Percentiles rank a stretch among this genome's conserved stretches.
These are phyloP conservation scores for Caerostris darwini DNA, from an alignment of 1,140 invertebrate genomes.

Conservation along the genomic window DNA sequence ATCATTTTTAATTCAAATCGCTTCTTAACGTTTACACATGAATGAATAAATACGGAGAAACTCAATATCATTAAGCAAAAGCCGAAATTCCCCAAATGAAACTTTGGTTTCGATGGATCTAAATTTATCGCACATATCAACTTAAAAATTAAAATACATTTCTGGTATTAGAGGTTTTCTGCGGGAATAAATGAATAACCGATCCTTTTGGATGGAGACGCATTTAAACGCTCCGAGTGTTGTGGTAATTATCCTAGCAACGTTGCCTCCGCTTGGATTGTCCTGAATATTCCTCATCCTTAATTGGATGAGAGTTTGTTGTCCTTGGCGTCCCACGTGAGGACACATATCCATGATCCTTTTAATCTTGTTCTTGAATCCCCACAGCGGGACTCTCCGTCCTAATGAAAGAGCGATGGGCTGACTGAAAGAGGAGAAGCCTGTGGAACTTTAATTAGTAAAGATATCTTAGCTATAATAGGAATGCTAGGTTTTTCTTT, in stretches of 20 bases:
- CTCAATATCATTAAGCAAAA: too few species aligned
- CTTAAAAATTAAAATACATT: too few species aligned
- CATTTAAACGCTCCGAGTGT: neutral
- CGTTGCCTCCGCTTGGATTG: neutral
- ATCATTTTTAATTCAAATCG: too few species aligned
- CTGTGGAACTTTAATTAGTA: neutral
- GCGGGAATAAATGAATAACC: too few species aligned
- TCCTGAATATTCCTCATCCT: neutral
- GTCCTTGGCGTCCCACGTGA: neutral
- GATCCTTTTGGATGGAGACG: neutral
- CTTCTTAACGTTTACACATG: too few species aligned
- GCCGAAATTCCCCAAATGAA: too few species aligned
- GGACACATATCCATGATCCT: constrained; percentile 13
- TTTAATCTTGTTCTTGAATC: constrained; percentile 25
- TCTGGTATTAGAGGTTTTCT: too few species aligned
- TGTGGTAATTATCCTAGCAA: neutral
- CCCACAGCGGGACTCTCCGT: neutral
- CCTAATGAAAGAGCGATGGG: neutral
- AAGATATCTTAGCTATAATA: neutral
- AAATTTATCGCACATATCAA: too few species aligned
- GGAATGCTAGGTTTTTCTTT: neutral
- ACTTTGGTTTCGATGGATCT: too few species aligned
- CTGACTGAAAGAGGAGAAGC: neutral
- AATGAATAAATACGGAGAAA: too few species aligned
- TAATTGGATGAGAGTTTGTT: constrained; percentile 42